A percentile compares a stretch with the other conserved stretches of the same genome.
Evolutionary conservation across 2,888 invertebrate species (phyloP).

Genomic region (Epirrita christyi): DNA sequence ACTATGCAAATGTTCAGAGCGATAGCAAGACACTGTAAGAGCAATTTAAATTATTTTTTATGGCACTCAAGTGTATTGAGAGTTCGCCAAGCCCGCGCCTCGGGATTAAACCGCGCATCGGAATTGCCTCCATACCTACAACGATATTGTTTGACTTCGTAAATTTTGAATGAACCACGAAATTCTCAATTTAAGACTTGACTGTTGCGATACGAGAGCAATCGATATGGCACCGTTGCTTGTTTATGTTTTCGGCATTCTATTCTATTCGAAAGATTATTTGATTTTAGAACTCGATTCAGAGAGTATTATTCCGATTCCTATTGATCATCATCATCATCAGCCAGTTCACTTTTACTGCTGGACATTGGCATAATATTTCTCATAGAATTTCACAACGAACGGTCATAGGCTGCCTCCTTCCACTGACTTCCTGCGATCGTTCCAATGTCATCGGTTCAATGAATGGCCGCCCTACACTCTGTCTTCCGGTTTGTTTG

Average conservation of each 20-base stretch:
- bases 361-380: too few species aligned
- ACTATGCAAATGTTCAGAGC: slow-evolving; percentile 81
- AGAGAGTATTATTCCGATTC: neutral
- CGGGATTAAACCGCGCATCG: slow-evolving; percentile 55
- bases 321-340: too few species aligned
- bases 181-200: slow-evolving; percentile 57
- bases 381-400: too few species aligned
- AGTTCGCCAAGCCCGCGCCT: slow-evolving; percentile 65
- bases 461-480: too few species aligned
- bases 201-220: slow-evolving; percentile 32
- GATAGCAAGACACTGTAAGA: slow-evolving; percentile 82
- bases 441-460: too few species aligned
- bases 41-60: slow-evolving; percentile 86
- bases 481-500: too few species aligned
- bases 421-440: too few species aligned
- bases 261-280: slow-evolving; percentile 2
- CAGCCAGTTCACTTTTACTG: too few species aligned
- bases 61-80: slow-evolving; percentile 83
- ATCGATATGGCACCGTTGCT: slow-evolving; percentile 28
- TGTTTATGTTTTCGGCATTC: slow-evolving; percentile 3
- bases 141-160: slow-evolving; percentile 59
- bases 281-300: neutral
- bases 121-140: slow-evolving; percentile 51
- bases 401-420: too few species aligned
- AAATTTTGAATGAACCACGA: slow-evolving; percentile 70